A percentile compares a stretch with the other conserved stretches of the same genome.
These are phyloP conservation scores for Psilopsiagon aurifrons DNA, from an alignment of 2,113 vertebrate species.

Conservation along the genomic window DNA sequence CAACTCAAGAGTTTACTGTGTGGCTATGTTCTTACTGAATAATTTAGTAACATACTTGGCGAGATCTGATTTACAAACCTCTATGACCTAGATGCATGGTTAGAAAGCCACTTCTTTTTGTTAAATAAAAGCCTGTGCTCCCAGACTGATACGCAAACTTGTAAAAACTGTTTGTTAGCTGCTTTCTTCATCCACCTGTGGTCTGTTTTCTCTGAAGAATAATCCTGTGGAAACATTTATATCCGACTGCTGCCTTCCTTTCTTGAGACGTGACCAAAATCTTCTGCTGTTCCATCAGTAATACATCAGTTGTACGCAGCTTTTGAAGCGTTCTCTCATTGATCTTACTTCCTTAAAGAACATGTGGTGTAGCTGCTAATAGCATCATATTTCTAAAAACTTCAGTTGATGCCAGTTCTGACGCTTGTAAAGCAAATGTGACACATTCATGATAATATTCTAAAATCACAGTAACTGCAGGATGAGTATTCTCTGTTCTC, in stretches of 20 bases:
- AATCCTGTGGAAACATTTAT: not conserved
- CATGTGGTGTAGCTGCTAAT: not conserved
- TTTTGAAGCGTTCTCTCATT: slow-evolving; percentile 34
- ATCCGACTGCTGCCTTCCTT: not conserved
- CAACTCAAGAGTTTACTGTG: not conserved
- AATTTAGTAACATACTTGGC: not conserved
- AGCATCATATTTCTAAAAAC: slow-evolving; percentile 18
- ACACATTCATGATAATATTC: not conserved
- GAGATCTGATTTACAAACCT: not conserved
- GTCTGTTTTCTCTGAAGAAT: not conserved
- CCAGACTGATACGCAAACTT: not conserved
- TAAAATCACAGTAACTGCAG: not conserved
- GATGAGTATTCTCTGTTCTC: not conserved
- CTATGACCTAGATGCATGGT: not conserved
- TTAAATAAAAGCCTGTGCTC: not conserved
- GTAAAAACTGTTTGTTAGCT: not conserved
- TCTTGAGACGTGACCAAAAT: not conserved
- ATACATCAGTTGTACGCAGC: not conserved
- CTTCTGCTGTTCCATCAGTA: not conserved
- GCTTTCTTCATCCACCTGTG: not conserved
- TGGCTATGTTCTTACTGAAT: not conserved
- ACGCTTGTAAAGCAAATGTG: not conserved
- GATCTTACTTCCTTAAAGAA: slow-evolving; percentile 25
- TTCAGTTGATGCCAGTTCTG: not conserved
- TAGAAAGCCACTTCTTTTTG: not conserved